phyloP scores from a whole-genome alignment of 2,113 vertebrate species.

The Panurus biarmicus region DNA sequence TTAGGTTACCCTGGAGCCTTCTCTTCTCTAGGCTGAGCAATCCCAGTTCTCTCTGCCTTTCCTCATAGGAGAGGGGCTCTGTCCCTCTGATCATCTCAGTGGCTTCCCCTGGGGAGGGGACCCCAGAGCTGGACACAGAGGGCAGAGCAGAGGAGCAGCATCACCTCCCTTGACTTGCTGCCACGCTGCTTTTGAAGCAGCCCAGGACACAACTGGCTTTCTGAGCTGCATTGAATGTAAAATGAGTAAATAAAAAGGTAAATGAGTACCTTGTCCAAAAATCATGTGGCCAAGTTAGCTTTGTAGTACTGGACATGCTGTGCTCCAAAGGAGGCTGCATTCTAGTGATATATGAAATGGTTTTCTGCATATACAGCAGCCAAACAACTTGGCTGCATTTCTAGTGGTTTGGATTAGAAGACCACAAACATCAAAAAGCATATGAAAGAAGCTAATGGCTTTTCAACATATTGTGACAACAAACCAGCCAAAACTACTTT shows the following conservation, averaged over 20 bases:
- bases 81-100: background rate
- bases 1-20: background rate
- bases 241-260: background rate
- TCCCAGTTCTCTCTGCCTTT: background rate
- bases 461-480: constrained; percentile 17
- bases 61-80: background rate
- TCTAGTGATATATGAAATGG: background rate
- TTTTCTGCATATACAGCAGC: background rate
- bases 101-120: background rate
- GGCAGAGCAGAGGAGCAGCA: background rate
- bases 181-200: background rate
- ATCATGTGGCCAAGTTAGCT: background rate
- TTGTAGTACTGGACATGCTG: background rate
- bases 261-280: background rate
- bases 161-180: background rate
- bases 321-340: background rate
- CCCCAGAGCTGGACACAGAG: background rate
- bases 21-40: background rate
- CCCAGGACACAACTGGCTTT: background rate
- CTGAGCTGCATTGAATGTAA: background rate
- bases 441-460: background rate
- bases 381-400: constrained; percentile 5
- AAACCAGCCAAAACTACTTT: constrained; percentile 18
- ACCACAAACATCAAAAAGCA: constrained; percentile 1
- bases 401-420: background rate